Conservation (phyloP, 2,888 invertebrate genomes). For the Lasioglossum oenotherae region DNA sequence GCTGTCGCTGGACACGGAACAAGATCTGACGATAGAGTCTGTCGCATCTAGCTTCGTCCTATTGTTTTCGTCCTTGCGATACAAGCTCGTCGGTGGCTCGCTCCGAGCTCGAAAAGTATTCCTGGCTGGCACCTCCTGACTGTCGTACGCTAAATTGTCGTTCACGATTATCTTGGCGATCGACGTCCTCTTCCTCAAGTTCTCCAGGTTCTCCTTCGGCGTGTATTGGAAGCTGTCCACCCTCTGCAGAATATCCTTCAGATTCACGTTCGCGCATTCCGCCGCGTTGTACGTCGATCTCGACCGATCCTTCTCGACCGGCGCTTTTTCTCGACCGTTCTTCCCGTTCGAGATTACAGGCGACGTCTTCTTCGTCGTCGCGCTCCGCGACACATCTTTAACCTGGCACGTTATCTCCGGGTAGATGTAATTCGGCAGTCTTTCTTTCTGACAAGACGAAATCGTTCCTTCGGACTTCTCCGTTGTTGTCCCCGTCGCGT, state of each 20-base stretch:
- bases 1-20: slow-evolving; percentile 79
- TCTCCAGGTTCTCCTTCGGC: slow-evolving; percentile 80
- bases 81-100: slow-evolving; percentile 61
- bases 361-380: slow-evolving; percentile 21
- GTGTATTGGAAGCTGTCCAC: slow-evolving; percentile 74
- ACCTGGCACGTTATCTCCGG: slow-evolving; percentile 41
- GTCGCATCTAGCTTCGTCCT: slow-evolving; percentile 69
- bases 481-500: slow-evolving; percentile 15
- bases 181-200: slow-evolving; percentile 79
- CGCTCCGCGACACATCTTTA: slow-evolving; percentile 39
- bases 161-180: slow-evolving; percentile 80
- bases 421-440: slow-evolving; percentile 68
- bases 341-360: slow-evolving; percentile 29
- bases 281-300: slow-evolving; percentile 56
- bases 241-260: slow-evolving; percentile 80
- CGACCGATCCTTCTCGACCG: slow-evolving; percentile 23
- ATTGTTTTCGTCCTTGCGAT: slow-evolving; percentile 61
- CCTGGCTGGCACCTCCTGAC: slow-evolving; percentile 36
- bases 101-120: slow-evolving; percentile 50
- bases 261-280: slow-evolving; percentile 76
- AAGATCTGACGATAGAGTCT: slow-evolving; percentile 75
- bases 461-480: slow-evolving; percentile 28
- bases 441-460: slow-evolving; percentile 61
- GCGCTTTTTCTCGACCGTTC: slow-evolving; percentile 23
- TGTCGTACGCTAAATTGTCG: slow-evolving; percentile 71